These are phyloP conservation scores for Tenthredo distinguenda DNA, from an alignment of 2,888 invertebrate species.

Conservation along the genomic window DNA sequence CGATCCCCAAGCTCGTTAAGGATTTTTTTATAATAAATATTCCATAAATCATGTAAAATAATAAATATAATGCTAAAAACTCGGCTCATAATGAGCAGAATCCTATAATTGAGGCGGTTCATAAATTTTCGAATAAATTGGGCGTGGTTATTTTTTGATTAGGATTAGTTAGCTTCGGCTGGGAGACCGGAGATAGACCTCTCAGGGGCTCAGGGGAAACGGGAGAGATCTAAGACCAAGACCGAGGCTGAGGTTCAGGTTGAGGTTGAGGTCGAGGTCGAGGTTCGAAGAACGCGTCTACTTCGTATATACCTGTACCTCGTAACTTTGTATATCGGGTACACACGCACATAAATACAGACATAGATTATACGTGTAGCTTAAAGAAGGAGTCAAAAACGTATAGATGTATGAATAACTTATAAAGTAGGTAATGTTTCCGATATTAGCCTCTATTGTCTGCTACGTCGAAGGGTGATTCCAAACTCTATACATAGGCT, in stretches of 20 bases:
- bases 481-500: constrained; percentile 14
- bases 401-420: constrained; percentile 50
- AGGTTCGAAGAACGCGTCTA: constrained; percentile 44
- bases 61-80: constrained; percentile 46
- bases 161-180: constrained; percentile 53
- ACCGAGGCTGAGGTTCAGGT: background rate
- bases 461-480: constrained; percentile 38
- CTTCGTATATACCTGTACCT: background rate
- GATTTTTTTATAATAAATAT: constrained; percentile 49
- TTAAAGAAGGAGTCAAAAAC: constrained; percentile 7
- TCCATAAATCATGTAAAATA: constrained; percentile 54
- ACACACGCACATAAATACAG: background rate
- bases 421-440: constrained; percentile 53
- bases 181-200: background rate
- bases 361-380: background rate
- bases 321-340: background rate
- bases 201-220: background rate
- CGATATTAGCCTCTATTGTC: constrained; percentile 52
- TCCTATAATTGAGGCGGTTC: constrained; percentile 61
- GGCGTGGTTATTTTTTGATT: constrained; percentile 59
- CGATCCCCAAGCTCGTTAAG: constrained; percentile 53
- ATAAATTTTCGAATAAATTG: constrained; percentile 65
- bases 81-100: constrained; percentile 52
- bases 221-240: background rate
- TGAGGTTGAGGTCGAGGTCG: constrained; percentile 46